phyloP scores from a whole-genome alignment of 2,888 invertebrate species.

The Notodromas monacha region DNA sequence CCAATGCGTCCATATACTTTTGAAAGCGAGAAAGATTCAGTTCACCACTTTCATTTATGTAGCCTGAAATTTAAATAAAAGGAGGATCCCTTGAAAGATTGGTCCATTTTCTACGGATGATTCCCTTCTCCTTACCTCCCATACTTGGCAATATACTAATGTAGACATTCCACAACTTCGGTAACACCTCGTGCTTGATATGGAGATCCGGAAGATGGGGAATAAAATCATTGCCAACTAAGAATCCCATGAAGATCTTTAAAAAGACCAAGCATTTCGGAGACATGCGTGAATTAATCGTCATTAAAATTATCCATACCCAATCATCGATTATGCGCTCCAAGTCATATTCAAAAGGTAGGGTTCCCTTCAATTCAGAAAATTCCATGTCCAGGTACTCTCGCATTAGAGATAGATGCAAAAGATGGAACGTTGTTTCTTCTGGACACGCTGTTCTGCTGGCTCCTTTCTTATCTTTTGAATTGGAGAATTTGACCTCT shows the following conservation, averaged over 20 bases:
- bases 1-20: conserved; percentile 39
- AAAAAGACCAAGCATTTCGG: too few relatives aligned
- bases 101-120: too few relatives aligned
- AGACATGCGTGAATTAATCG: too few relatives aligned
- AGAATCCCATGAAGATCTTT: conserved; percentile 58
- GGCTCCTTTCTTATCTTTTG: conserved; percentile 7
- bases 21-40: conserved; percentile 51
- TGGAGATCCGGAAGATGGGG: conserved; percentile 81
- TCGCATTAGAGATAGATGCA: conserved; percentile 54
- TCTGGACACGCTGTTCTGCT: conserved; percentile 31
- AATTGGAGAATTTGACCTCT: conserved; percentile 27
- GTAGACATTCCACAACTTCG: conserved; percentile 54
- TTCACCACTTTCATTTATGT: conserved; percentile 62
- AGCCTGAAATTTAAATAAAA: conserved; percentile 37
- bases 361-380: conserved; percentile 22
- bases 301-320: conserved; percentile 22
- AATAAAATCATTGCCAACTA: conserved; percentile 93
- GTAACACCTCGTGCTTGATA: conserved; percentile 59
- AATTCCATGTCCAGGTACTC: conserved; percentile 11
- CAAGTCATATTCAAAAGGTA: conserved; percentile 43
- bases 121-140: conserved; percentile 27
- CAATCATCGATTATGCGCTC: conserved; percentile 87
- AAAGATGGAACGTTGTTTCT: conserved; percentile 61
- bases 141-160: conserved; percentile 50
- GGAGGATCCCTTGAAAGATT: too few relatives aligned